These are phyloP conservation scores for Paracentrotus lividus DNA, from an alignment of 53 echinoderm and acorn worm genomes.

Conservation along the genomic window DNA sequence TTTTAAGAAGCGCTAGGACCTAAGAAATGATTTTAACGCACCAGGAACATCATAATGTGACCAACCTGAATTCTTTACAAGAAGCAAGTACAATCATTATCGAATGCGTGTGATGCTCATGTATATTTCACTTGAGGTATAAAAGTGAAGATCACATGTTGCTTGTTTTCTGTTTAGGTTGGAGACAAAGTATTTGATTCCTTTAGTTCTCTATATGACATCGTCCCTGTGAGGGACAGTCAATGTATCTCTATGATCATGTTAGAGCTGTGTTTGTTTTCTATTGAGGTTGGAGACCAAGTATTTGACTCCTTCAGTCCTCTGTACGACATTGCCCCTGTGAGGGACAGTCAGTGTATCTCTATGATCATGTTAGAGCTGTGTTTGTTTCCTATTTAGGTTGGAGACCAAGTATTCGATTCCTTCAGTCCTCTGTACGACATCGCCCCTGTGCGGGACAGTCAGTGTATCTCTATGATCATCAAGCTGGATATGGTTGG, in stretches of 20 bases:
- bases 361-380: background rate
- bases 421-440: slow-evolving; percentile 78
- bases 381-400: slow-evolving; percentile 66
- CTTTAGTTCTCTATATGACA: no score
- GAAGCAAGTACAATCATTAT: no score
- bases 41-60: no score
- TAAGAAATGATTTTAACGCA: no score
- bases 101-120: no score
- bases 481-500: slow-evolving; percentile 84
- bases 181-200: background rate
- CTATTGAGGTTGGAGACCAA: background rate
- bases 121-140: no score
- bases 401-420: slow-evolving; percentile 74
- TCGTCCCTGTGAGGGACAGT: background rate
- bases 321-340: background rate
- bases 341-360: background rate
- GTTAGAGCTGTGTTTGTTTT: background rate
- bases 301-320: background rate
- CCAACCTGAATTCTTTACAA: no score
- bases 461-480: slow-evolving; percentile 82
- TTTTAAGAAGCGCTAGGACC: no score
- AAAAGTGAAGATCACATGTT: no score
- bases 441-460: slow-evolving; percentile 78
- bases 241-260: background rate
- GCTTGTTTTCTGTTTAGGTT: background rate